phyloP scores from a whole-genome alignment of 2,888 invertebrate species.

The Crematogaster levior region DNA sequence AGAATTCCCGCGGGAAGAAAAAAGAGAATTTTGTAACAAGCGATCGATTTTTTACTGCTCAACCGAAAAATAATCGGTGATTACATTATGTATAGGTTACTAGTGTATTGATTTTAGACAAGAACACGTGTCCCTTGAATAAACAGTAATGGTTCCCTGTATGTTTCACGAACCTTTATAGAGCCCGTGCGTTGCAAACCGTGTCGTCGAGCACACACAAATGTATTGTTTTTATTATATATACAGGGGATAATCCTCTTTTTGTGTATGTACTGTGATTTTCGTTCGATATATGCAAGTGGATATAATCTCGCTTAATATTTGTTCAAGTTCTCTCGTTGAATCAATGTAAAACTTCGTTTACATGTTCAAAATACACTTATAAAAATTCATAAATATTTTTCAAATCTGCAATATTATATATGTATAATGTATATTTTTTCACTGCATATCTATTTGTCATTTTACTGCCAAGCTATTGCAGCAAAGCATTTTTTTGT shows the following conservation, averaged over 20 bases:
- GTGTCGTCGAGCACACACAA: background rate
- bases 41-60: constrained; percentile 40
- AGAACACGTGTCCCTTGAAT: constrained; percentile 34
- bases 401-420: background rate
- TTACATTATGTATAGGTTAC: constrained; percentile 65
- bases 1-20: background rate
- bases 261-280: constrained; percentile 1
- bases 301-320: background rate
- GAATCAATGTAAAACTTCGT: background rate
- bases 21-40: constrained; percentile 33
- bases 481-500: background rate
- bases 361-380: background rate
- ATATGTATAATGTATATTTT: background rate
- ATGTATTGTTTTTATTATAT: constrained; percentile 27
- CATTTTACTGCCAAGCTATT: background rate
- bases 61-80: constrained; percentile 53
- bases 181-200: constrained; percentile 12
- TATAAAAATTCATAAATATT: constrained; percentile 5
- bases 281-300: background rate
- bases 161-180: constrained; percentile 45
- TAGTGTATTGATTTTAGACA: constrained; percentile 71
- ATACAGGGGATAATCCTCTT: constrained; percentile 1
- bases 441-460: background rate
- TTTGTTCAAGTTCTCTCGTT: constrained; percentile 4
- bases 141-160: background rate